Base-by-base conservation (phyloP, 2,797 vertebrate genomes). In the Champsocephalus gunnari region DNA sequence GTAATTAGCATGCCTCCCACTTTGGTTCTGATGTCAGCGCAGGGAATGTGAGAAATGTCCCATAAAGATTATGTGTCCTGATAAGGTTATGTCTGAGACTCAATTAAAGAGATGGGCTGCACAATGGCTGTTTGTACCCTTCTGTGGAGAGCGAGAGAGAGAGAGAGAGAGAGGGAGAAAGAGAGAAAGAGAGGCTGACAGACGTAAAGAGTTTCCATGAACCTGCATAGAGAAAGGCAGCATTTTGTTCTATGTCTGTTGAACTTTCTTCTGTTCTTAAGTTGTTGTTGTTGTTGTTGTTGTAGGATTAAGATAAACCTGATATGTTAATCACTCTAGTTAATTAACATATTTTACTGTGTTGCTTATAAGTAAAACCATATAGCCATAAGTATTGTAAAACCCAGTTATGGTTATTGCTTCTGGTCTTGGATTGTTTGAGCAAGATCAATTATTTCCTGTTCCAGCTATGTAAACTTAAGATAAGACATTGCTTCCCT, bases 11-110 rank as follows among this genome's bases (percentile, higher is more conserved):
- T 76, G 86, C 91, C 89, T 84, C 86, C 85, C 83, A 75, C 90
- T 90, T 91, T 88, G 87, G 90, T 93, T 84, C 87, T 79, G 84
- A 88, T 88, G 80, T 91, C 89, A 91, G 81, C 71, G 77, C n/a
- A 14, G 82, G 89, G 94, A 95, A 94, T 95, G 89, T 90, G 82
- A 92, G 90, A 94, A 95, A 95, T 94, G 90, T 87, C 88, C 84
- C 87, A 87, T 91, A 89, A 92, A 94, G 95, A 95, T 96, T 53
- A 76, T 71, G 80, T 80, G 74, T 87, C 92, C 88, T 80, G 95
- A 95, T 96, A 95, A 93, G 88, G 88, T 92, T 88, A 88, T 87
- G 92, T 87, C 83, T 87, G 79, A 41, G 82, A 68, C 82, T 84
- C 90, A 85, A 88, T 93, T 92, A 93, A 90, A 88, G 83, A 77